A percentile compares a stretch with the other conserved stretches of the same genome.
phyloP scores from a whole-genome alignment of 1,140 invertebrate genomes.

The Piezodorus guildinii region DNA sequence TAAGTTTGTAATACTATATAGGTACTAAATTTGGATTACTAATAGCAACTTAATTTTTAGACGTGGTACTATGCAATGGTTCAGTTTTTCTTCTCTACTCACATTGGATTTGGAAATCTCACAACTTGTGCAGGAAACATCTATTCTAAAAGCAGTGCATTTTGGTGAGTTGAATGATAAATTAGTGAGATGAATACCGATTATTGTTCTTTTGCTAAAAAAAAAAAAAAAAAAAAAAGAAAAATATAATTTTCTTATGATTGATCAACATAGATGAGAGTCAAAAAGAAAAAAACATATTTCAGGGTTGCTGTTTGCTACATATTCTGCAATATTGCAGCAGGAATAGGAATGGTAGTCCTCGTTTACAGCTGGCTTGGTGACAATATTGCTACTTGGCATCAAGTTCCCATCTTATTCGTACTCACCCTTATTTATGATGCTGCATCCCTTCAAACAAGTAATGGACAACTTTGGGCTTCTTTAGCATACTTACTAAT shows the following conservation, averaged over 20 bases:
- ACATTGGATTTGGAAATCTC: conserved; percentile 45
- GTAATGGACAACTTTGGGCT: conserved; percentile 33
- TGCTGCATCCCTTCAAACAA: conserved; percentile 30
- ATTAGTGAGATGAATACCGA: no score
- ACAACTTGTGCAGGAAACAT: conserved; percentile 43
- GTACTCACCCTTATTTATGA: conserved; percentile 38
- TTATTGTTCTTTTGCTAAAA: no score
- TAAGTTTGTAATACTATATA: no score
- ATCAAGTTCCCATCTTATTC: conserved; percentile 34
- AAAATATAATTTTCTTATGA: no score
- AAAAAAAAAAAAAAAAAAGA: no score
- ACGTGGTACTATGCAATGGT: conserved; percentile 44
- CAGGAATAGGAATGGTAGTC: conserved; percentile 35
- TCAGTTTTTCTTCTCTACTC: conserved; percentile 44
- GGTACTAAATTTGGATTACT: no score
- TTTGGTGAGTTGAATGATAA: conserved; percentile 37
- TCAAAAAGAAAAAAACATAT: background rate
- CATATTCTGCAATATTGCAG: conserved; percentile 33
- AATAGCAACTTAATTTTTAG: conserved; percentile 30
- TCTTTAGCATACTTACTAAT: conserved; percentile 35
- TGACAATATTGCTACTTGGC: conserved; percentile 17
- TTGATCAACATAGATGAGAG: no score
- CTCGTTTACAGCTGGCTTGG: conserved; percentile 35
- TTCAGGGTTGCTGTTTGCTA: conserved; percentile 7
- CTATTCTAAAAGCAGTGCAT: conserved; percentile 43